Evolutionary conservation across 1,140 invertebrate genomes (phyloP), one percentile per base, ranked within the genome.

Genomic region (Acromyrmex heyeri): DNA sequence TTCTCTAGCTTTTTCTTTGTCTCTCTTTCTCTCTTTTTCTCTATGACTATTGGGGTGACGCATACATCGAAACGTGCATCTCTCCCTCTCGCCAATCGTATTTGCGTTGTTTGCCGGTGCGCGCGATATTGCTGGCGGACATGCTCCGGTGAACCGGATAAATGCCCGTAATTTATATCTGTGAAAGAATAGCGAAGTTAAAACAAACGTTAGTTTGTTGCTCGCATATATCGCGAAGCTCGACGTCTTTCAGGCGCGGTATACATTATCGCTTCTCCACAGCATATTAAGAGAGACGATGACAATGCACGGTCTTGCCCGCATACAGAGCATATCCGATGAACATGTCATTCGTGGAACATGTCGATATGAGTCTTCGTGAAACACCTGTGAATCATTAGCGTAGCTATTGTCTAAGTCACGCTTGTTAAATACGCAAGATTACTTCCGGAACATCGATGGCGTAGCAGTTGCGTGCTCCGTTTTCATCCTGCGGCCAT

Each of bases 111-210:
- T 77, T 53, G 16, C 8, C 72, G 73, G 53, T 75, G 44, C 27
- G 57, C 61, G 64, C 86, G 65, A 87, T 88, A 91, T 91, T 90
- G 48, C 82, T 30, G 83, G 75, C 86, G 82, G 67, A 82, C 76
- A 76, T 81, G 91, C 91, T 91, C 88, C 88, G 86, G 59, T 86
- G 90, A 82, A 91, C 90, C 90, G 89, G 62, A 91, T 91, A 91
- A 91, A 89, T 72, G 75, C 77, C 27, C 77, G 81, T 88, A 90
- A 90, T 89, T 91, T 77, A 59, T 81, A 86, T 91, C 87, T 50
- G 30, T 6, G 69, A 65, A 90, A 86, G 87, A 69, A 86, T 64
- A 30, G 69, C 34, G 64, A 86, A 86, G 53, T 76, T 67, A 87
- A 70, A 75, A 59, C 79, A 82, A 75, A 62, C 55, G 48, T 44